Percentiles rank a stretch among this genome's conserved stretches.
Evolutionary conservation across 2,888 invertebrate species (phyloP).

Genomic region (Euplagia quadripunctaria): DNA sequence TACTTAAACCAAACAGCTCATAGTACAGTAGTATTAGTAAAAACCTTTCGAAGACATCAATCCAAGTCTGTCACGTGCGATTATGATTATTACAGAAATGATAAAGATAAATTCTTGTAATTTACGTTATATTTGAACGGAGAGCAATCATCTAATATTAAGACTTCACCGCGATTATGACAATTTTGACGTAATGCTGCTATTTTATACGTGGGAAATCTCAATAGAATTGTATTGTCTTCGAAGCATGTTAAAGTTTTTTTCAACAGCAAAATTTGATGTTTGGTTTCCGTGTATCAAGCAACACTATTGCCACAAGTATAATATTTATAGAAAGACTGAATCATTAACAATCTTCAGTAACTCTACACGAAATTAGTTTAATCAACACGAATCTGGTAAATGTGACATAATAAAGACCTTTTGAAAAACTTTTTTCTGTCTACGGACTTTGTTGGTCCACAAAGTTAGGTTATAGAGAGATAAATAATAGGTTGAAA

Average conservation of each 20-base stretch:
- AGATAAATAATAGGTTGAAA: too few species aligned
- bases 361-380: background rate
- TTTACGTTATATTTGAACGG: background rate
- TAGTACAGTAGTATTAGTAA: background rate
- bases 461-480: too few species aligned
- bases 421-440: too few species aligned
- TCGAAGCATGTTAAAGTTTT: constrained; percentile 4
- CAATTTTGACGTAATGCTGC: constrained; percentile 21
- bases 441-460: too few species aligned
- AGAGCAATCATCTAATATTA: constrained; percentile 5
- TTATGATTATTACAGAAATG: background rate
- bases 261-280: constrained; percentile 16
- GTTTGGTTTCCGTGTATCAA: constrained; percentile 9
- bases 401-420: too few species aligned
- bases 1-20: background rate
- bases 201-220: constrained; percentile 31
- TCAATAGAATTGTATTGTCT: constrained; percentile 32
- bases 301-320: background rate
- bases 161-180: constrained; percentile 15
- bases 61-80: background rate
- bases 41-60: background rate
- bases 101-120: background rate
- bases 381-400: background rate
- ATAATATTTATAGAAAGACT: background rate
- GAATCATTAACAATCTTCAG: background rate